A percentile compares a stretch with the other conserved stretches of the same genome.
Evolutionary conservation across 2,113 vertebrate genomes (phyloP).

Genomic region (Passer montanus): DNA sequence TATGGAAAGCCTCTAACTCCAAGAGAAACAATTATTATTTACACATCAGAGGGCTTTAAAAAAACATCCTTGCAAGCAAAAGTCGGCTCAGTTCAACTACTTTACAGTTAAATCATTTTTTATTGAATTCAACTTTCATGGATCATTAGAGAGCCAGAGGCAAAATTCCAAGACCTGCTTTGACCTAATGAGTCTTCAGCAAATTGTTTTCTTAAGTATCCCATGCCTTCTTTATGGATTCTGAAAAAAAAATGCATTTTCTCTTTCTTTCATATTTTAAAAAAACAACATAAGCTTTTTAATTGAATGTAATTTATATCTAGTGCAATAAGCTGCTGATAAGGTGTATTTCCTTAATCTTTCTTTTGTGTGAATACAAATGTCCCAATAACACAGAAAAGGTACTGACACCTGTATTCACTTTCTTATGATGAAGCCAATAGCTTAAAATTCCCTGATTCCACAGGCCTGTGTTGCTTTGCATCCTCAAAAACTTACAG

Average conservation of each 20-base stretch:
- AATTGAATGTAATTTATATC: conserved; percentile 48
- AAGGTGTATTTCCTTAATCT: background rate
- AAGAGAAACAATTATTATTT: conserved; percentile 69
- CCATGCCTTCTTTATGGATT: conserved; percentile 7
- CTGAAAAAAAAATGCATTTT: conserved; percentile 37
- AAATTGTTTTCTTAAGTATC: conserved; percentile 73
- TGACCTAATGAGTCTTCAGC: conserved; percentile 75
- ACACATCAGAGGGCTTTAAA: conserved; percentile 50
- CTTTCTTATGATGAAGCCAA: background rate
- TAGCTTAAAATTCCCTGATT: background rate
- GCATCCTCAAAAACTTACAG: background rate
- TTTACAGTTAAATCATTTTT: conserved; percentile 78
- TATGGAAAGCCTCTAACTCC: conserved; percentile 32
- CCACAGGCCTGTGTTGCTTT: background rate
- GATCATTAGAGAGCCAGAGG: conserved; percentile 75
- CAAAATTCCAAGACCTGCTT: conserved; percentile 68
- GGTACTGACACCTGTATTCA: background rate
- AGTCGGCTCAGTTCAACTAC: conserved; percentile 51
- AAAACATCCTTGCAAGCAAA: conserved; percentile 60
- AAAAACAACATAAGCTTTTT: background rate
- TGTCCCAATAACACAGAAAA: background rate
- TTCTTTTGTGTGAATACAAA: conserved; percentile 28
- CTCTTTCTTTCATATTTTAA: background rate
- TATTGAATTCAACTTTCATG: conserved; percentile 81
- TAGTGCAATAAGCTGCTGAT: background rate